Percentiles rank a stretch among this genome's conserved stretches.
Evolutionary conservation across 2,113 vertebrate genomes (phyloP).

Genomic region (Oryzias melastigma): DNA sequence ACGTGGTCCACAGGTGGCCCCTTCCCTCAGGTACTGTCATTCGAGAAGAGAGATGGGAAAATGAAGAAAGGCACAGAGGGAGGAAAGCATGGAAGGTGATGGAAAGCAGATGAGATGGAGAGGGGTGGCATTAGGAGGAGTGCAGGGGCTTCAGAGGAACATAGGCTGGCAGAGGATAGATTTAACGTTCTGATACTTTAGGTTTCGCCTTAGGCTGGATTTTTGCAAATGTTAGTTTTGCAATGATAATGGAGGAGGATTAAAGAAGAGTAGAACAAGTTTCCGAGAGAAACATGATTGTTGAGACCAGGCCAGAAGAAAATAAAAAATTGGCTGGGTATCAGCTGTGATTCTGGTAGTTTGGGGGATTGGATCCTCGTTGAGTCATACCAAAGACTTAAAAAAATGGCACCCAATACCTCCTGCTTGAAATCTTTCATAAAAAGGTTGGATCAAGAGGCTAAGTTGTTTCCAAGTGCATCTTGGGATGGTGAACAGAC

Average conservation of each 20-base stretch:
- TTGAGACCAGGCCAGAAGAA: slow-evolving; percentile 19
- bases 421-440: no score
- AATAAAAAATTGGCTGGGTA: slow-evolving; percentile 9
- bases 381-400: no score
- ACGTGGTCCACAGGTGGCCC: slow-evolving; percentile 68
- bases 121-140: slow-evolving; percentile 22
- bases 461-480: no score
- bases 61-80: slow-evolving; percentile 29
- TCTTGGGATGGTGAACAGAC: no score
- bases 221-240: slow-evolving; percentile 44
- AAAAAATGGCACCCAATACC: no score
- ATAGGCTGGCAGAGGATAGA: slow-evolving; percentile 26
- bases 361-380: no score
- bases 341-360: background rate
- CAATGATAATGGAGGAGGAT: slow-evolving; percentile 28
- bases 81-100: slow-evolving; percentile 21
- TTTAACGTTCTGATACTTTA: slow-evolving; percentile 46
- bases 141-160: slow-evolving; percentile 34
- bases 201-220: slow-evolving; percentile 28
- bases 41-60: slow-evolving; percentile 36
- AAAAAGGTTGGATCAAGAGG: no score
- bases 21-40: slow-evolving; percentile 70
- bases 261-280: slow-evolving; percentile 17
- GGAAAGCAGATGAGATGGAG: slow-evolving; percentile 36
- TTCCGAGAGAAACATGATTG: slow-evolving; percentile 23